Base-by-base conservation (phyloP, 1,140 invertebrate species). In the Brachionus calyciflorus region DNA sequence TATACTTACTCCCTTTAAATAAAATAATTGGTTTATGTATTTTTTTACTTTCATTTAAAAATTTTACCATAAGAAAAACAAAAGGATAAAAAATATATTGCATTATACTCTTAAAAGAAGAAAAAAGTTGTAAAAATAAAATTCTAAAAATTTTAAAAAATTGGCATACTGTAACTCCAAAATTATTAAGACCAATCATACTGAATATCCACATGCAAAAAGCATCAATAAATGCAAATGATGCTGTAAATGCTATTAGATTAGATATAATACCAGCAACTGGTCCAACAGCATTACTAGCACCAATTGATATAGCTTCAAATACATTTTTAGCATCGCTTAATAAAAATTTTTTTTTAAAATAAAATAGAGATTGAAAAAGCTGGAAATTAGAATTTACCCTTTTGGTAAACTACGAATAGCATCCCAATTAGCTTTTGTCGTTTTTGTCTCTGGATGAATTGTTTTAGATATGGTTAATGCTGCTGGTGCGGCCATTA, bases 401-500 rank as follows among this genome's bases (percentile, higher is more conserved):
- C 33, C 37, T 63, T 28, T 77, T 0, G 40, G 55, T 19, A 63
- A 51, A 53, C 48, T 51, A 28, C 55, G 63, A 2, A 77, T 53
- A 1, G 46, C 46, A 14, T 77, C 26, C 76, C 76, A 77, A n/a
- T 5, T 63, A 7, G 76, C 49, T 69, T 40, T 55, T 30, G 76
- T 69, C 19, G 40, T 40, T 41, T 77, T 68, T 1, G 78, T 78
- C 49, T 79, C 78, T 26, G 78, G 78, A 53, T 75, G 78, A 24
- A 78, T 78, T 41, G 78, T 75, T 78, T 79, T 79, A 6, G 78
- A 55, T 30, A 79, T 49, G 28, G 65, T 75, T 5, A 79, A 37
- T n/a, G 78, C 63, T 30, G 63, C 77, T 30, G 78, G 77, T 6
- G 78, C 78, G 10, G 79, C 77, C 79, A 80, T 80, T 33, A 80